These are phyloP conservation scores for Mobula birostris DNA, from an alignment of 2,113 vertebrate genomes.

Conservation along the genomic window DNA sequence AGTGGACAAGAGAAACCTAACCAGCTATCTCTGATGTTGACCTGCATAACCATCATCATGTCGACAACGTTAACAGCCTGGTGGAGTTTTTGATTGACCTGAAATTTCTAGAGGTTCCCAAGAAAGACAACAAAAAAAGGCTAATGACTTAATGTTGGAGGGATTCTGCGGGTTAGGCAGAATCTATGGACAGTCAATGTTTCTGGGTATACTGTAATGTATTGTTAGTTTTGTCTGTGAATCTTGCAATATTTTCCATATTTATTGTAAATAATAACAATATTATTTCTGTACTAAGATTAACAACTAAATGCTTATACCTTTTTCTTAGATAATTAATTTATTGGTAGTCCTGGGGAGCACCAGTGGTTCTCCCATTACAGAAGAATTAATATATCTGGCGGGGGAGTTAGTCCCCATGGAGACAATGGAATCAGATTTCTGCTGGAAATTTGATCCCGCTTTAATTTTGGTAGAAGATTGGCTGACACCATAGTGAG, in stretches of 20 bases:
- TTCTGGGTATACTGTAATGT: neutral
- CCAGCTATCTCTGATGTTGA: no score
- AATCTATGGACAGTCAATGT: no score
- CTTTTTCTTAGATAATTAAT: neutral
- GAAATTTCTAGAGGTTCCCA: neutral
- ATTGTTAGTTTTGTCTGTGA: neutral
- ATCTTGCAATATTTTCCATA: neutral
- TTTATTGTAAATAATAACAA: neutral
- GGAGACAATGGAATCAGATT: neutral
- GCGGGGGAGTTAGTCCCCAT: neutral
- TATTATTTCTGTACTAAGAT: neutral
- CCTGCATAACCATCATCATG: no score
- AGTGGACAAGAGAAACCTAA: no score
- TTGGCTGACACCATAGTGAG: neutral
- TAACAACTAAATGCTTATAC: neutral
- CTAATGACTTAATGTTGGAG: neutral
- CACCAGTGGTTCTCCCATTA: neutral
- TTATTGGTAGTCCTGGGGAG: neutral
- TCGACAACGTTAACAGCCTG: no score
- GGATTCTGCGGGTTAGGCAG: no score
- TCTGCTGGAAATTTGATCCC: neutral
- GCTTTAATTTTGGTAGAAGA: neutral
- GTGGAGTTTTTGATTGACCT: no score
- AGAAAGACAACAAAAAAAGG: neutral
- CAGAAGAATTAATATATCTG: neutral